Conservation (phyloP, 2,113 vertebrate species). For the Actinemys pallida region DNA sequence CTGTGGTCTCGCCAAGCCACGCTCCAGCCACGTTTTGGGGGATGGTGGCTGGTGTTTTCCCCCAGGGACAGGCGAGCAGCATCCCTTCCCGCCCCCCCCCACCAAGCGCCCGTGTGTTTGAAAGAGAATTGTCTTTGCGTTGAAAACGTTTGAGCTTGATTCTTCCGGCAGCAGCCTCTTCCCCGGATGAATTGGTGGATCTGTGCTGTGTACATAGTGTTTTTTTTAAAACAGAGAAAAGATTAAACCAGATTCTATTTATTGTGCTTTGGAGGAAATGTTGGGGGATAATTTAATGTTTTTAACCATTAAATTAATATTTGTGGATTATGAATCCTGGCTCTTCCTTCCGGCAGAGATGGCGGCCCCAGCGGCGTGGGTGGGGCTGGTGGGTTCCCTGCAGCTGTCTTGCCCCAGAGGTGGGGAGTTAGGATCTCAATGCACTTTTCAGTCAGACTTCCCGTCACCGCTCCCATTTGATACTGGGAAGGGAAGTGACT, state of each 20-base stretch:
- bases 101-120: neutral
- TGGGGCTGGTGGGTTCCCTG: neutral
- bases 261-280: conserved; percentile 71
- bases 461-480: neutral
- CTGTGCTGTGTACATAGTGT: conserved; percentile 17
- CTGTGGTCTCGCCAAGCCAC: no score
- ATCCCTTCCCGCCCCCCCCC: neutral
- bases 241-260: conserved; percentile 70
- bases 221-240: conserved; percentile 1
- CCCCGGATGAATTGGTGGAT: conserved; percentile 47
- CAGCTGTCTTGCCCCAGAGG: no score
- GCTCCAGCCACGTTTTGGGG: no score
- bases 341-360: neutral
- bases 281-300: conserved; percentile 72
- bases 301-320: conserved; percentile 76
- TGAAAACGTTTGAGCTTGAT: neutral
- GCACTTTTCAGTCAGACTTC: neutral
- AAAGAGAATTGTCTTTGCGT: conserved; percentile 10
- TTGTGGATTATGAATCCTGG: conserved; percentile 20
- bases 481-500: neutral
- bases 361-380: neutral
- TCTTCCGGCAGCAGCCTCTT: neutral
- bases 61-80: neutral
- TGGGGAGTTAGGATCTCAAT: neutral
- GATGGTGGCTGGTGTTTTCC: neutral